Conservation (phyloP, 2,113 vertebrate genomes). For the Ceyx cyanopectus region DNA sequence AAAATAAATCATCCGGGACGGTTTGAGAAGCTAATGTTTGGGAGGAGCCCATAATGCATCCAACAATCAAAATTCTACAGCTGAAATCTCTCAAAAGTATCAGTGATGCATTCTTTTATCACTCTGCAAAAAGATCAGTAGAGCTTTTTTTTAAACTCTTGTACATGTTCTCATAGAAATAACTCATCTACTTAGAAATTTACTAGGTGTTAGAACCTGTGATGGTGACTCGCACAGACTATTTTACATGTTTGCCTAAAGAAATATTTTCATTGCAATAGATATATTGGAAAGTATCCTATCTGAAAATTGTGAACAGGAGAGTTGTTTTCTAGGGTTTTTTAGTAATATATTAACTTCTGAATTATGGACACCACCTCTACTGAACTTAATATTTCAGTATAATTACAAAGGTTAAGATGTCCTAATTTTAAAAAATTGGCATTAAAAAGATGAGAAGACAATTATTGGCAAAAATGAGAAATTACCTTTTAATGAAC, state of each 20-base stretch:
- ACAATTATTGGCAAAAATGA: neutral
- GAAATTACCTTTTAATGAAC: neutral
- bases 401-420: neutral
- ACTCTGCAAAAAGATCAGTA: neutral
- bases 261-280: neutral
- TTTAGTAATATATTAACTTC: neutral
- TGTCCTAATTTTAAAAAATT: neutral
- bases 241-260: neutral
- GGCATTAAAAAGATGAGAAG: neutral
- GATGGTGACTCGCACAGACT: neutral
- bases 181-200: neutral
- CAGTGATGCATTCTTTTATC: neutral
- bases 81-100: neutral
- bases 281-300: neutral
- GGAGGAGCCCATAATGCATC: neutral
- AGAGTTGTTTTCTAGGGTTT: rapidly evolving
- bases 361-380: neutral
- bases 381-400: neutral
- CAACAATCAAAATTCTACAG: neutral
- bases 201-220: neutral
- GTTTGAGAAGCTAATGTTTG: neutral
- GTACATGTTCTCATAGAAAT: neutral
- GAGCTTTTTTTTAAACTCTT: neutral
- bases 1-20: neutral
- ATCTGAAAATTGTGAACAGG: neutral